Conservation (phyloP, 2,113 vertebrate genomes). For the Bostrychus sinensis region DNA sequence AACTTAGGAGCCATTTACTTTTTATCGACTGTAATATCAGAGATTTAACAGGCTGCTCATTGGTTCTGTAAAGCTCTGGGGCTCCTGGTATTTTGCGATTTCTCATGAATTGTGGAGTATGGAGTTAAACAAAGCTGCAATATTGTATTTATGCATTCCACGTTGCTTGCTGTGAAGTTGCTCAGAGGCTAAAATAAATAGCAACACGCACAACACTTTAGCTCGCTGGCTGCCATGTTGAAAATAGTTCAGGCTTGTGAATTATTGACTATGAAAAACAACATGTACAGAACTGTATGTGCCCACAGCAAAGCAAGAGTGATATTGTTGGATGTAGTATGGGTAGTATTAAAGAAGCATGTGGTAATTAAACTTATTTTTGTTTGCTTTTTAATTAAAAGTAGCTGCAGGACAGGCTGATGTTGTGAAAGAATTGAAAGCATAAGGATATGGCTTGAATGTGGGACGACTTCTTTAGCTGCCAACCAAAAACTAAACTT, state of each 20-base stretch:
- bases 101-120: background rate
- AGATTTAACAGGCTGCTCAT: slow-evolving; percentile 29
- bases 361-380: background rate
- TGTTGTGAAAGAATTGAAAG: background rate
- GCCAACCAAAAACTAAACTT: no score
- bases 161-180: background rate
- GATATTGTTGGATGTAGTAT: background rate
- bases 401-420: background rate
- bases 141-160: background rate
- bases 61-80: slow-evolving; percentile 20
- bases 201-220: background rate
- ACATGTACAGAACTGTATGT: background rate
- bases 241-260: background rate
- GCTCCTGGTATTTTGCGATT: background rate
- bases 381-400: background rate
- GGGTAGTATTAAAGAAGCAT: background rate
- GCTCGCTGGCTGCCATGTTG: background rate
- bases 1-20: slow-evolving; percentile 9
- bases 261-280: background rate
- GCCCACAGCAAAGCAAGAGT: background rate
- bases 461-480: background rate
- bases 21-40: slow-evolving; percentile 18
- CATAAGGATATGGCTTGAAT: background rate
- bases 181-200: background rate
- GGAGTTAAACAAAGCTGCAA: background rate